phyloP scores from a whole-genome alignment of 2,113 vertebrate species.

The Cavia porcellus region DNA sequence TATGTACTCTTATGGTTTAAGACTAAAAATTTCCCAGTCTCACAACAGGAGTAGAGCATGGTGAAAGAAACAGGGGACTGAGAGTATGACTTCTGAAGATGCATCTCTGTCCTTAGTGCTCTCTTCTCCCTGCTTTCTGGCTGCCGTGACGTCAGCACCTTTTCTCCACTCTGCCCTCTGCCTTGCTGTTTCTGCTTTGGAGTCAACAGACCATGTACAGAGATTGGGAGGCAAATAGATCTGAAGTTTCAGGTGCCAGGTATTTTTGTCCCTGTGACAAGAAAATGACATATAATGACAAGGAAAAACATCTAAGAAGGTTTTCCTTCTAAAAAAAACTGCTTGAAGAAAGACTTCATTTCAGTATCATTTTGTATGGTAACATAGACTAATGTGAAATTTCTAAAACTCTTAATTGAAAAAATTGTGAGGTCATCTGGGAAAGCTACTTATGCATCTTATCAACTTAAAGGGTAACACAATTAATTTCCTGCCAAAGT shows the following conservation, averaged over 20 bases:
- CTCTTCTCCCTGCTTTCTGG: background rate
- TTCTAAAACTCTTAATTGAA: background rate
- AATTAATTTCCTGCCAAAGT: background rate
- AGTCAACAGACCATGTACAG: background rate
- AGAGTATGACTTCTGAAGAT: background rate
- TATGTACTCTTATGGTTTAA: background rate
- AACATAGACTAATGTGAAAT: background rate
- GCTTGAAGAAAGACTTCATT: background rate
- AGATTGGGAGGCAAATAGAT: background rate
- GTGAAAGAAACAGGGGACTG: too few relatives aligned
- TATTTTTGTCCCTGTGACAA: background rate
- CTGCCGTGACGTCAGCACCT: background rate
- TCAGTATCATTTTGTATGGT: background rate
- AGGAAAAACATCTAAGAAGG: background rate
- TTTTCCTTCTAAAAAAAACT: background rate
- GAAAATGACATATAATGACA: background rate
- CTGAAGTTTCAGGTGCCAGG: background rate
- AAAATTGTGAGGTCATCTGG: background rate
- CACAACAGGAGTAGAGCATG: background rate
- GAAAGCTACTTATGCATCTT: background rate
- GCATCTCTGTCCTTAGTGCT: background rate
- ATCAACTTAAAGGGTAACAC: background rate
- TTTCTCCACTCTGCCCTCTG: background rate
- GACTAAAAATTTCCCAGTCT: background rate
- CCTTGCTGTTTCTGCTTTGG: background rate